Conservation (phyloP, 2,797 vertebrate genomes). For the Meriones psammophilus region DNA sequence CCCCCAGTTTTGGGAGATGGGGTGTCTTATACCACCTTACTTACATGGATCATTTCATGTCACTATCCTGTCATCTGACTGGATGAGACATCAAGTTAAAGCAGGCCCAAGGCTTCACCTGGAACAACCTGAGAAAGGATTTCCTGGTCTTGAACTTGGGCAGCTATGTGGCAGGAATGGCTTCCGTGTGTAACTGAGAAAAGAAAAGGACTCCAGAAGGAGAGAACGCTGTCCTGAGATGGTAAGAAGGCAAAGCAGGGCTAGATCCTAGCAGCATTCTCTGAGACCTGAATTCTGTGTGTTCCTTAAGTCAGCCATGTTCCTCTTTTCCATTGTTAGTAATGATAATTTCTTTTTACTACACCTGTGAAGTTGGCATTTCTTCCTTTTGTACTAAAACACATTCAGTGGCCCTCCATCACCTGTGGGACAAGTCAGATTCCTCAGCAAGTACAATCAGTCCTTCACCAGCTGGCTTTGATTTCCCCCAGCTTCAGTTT, state of each 20-base stretch:
- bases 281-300: not conserved
- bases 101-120: not conserved
- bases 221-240: not conserved
- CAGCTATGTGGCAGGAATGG: not conserved
- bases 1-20: not conserved
- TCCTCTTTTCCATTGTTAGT: not conserved
- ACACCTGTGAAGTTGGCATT: not conserved
- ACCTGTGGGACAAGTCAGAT: not conserved
- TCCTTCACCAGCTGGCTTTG: conserved; percentile 15
- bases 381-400: not conserved
- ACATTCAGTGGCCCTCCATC: not conserved
- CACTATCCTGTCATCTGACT: not conserved
- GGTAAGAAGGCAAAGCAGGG: not conserved
- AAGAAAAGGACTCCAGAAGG: not conserved
- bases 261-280: not conserved
- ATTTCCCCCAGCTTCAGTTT: not conserved
- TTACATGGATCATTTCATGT: not conserved
- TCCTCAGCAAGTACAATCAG: not conserved
- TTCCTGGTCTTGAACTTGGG: conserved; percentile 4
- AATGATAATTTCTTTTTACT: not conserved
- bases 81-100: not conserved
- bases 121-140: not conserved
- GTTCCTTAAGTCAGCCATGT: not conserved
- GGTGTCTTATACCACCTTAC: not conserved
- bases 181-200: not conserved